Percentiles rank a stretch among this genome's conserved stretches.
Conservation (phyloP, 2,113 vertebrate genomes). For the Meleagris gallopavo region DNA sequence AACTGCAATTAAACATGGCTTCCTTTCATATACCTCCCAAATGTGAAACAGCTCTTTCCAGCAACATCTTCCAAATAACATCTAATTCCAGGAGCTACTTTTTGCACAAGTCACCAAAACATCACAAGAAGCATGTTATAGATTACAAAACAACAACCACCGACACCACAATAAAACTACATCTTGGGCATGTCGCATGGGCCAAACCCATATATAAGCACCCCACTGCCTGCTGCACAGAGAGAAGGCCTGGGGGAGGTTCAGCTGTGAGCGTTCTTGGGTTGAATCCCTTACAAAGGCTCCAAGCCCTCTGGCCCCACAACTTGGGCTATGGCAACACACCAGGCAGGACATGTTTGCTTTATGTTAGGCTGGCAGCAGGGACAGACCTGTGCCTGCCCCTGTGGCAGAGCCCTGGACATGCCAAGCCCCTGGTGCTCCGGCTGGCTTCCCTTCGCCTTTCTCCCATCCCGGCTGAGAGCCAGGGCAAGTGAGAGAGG, state of each 20-base stretch:
- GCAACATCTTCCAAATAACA: neutral
- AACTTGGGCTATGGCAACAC: accelerated
- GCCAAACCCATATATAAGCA: neutral
- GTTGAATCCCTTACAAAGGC: too few species aligned
- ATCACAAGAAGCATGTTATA: accelerated
- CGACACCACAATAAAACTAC: neutral
- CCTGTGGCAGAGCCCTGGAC: neutral
- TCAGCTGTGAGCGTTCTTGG: neutral
- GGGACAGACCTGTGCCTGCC: neutral
- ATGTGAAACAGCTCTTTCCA: neutral
- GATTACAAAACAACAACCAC: neutral
- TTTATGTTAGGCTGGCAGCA: neutral
- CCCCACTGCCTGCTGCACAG: accelerated
- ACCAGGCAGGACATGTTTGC: neutral
- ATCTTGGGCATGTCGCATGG: accelerated
- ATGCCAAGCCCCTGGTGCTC: neutral
- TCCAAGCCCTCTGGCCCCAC: accelerated
- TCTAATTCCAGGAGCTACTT: neutral
- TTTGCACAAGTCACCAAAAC: neutral
- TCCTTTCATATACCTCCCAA: neutral
- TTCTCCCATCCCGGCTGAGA: neutral
- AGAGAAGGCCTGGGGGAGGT: neutral
- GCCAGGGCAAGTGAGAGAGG: neutral
- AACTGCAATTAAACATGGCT: neutral
- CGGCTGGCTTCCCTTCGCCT: neutral